A percentile compares a stretch with the other conserved stretches of the same genome.
Conservation (phyloP, 2,113 vertebrate genomes). For the Odobenus rosmarus region DNA sequence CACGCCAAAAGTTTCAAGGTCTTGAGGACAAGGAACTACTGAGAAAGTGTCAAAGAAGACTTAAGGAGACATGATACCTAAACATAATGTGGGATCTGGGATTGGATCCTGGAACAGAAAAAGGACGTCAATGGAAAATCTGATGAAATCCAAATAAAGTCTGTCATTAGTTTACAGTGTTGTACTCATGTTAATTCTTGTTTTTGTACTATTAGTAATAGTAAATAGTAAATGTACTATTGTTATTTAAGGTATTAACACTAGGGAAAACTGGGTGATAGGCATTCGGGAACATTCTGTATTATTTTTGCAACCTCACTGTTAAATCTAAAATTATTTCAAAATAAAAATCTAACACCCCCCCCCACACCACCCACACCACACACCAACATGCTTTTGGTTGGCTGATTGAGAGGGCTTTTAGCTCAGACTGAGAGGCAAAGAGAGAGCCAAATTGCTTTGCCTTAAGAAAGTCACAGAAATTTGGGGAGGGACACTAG, state of each 20-base stretch:
- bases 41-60: background rate
- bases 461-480: background rate
- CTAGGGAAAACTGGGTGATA: background rate
- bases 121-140: background rate
- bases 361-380: background rate
- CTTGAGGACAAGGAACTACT: background rate
- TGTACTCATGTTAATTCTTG: background rate
- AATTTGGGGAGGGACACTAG: background rate
- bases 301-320: background rate
- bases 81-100: background rate
- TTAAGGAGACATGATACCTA: background rate
- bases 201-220: background rate
- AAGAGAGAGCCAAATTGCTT: background rate
- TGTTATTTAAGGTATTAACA: background rate
- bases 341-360: background rate
- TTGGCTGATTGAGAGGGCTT: background rate
- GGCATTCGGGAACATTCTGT: background rate
- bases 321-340: background rate
- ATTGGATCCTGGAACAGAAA: background rate
- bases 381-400: background rate
- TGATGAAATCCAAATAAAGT: background rate
- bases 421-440: background rate
- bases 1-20: background rate
- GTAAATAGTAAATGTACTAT: background rate
- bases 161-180: background rate